These are phyloP conservation scores for Epistrophella euchroma DNA, from an alignment of 2,888 invertebrate species.

Conservation along the genomic window DNA sequence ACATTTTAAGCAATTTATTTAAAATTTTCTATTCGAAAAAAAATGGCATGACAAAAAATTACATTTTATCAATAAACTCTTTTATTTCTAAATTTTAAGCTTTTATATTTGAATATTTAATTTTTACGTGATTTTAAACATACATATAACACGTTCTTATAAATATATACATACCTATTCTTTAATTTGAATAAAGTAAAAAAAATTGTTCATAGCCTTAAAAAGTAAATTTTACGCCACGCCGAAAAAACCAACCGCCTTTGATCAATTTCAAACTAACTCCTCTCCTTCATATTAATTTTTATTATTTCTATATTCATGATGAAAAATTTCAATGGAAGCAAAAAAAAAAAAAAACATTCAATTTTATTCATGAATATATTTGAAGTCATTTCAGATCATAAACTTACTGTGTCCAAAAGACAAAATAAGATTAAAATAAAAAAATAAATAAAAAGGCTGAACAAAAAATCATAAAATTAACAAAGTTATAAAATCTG, in stretches of 20 bases:
- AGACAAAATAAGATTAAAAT: slow-evolving; percentile 8
- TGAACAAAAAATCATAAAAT: slow-evolving; percentile 13
- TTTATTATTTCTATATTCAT: background rate
- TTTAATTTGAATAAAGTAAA: background rate
- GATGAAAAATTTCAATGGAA: background rate
- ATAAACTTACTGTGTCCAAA: background rate
- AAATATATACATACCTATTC: background rate
- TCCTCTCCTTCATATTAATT: background rate
- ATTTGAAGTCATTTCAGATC: background rate
- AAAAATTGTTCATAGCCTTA: background rate
- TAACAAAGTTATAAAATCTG: background rate
- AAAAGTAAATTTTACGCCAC: too few relatives aligned
- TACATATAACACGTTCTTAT: background rate
- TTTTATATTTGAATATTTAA: slow-evolving; percentile 1
- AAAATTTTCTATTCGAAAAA: too few relatives aligned
- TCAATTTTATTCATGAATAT: background rate
- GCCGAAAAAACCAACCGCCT: background rate
- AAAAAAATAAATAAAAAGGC: background rate
- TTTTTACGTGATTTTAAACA: background rate
- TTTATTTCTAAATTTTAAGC: background rate
- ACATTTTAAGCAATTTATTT: background rate
- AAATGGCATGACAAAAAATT: too few relatives aligned
- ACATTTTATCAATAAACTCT: background rate
- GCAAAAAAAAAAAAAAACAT: background rate
- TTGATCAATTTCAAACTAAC: background rate